phyloP scores from a whole-genome alignment of 2,888 invertebrate species.

The Toxonevra muliebris region DNA sequence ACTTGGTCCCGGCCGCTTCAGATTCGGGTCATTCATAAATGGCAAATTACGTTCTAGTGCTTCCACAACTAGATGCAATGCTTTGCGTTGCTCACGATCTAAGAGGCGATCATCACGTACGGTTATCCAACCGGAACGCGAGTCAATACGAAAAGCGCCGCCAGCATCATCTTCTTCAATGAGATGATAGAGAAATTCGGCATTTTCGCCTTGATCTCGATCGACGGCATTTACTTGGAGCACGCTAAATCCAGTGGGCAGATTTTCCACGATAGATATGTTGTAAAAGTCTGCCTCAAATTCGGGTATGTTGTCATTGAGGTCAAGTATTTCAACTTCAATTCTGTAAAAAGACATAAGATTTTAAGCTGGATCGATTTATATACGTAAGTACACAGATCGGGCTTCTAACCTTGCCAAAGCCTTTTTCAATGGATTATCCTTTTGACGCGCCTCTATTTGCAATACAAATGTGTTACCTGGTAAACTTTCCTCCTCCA shows the following conservation, averaged over 20 bases:
- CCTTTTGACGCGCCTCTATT: constrained; percentile 81
- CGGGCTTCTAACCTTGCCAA: constrained; percentile 67
- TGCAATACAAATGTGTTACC: constrained; percentile 79
- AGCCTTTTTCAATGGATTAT: constrained; percentile 80
- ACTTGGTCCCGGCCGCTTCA: constrained; percentile 60
- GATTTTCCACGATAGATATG: constrained; percentile 90
- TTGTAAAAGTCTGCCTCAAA: constrained; percentile 91
- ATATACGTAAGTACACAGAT: neutral
- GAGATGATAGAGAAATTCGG: constrained; percentile 82
- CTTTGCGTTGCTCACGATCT: constrained; percentile 80
- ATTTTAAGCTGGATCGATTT: neutral
- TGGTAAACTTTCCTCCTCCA: constrained; percentile 79
- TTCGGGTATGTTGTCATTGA: constrained; percentile 85
- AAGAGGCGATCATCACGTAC: constrained; percentile 78
- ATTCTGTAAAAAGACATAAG: constrained; percentile 44
- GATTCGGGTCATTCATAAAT: constrained; percentile 59
- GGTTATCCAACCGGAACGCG: constrained; percentile 85
- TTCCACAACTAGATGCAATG: constrained; percentile 78
- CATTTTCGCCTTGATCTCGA: constrained; percentile 85
- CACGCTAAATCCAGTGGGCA: constrained; percentile 77
- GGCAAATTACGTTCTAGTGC: constrained; percentile 81
- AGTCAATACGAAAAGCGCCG: constrained; percentile 83
- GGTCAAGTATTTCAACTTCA: constrained; percentile 56
- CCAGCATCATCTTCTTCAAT: constrained; percentile 70
- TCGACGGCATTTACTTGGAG: constrained; percentile 76